Base-by-base conservation (phyloP, 1,140 invertebrate species). In the Drosophila punjabiensis region DNA sequence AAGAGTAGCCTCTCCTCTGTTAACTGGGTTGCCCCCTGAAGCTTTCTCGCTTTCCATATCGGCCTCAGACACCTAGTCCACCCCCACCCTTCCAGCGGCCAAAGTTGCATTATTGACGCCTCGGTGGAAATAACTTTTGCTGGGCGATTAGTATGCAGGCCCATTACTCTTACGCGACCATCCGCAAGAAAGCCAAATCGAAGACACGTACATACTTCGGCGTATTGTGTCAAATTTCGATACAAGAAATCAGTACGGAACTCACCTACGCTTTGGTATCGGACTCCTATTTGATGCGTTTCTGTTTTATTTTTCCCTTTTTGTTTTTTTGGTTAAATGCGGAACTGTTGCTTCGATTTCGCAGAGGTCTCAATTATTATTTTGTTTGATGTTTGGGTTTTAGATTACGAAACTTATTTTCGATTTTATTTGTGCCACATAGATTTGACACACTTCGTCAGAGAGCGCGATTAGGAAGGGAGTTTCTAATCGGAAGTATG, bases 211-310 rank as follows among this genome's bases (percentile, higher is more conserved):
- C 86, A 90, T 90, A 71, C 79, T 90, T 90, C 53, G 67, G 50
- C 86, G 86, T 90, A 82, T 90, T 90, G 86, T 90, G 82, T 85
- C 86, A 86, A 90, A 86, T 90, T 90, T 90, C 87, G 86, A 90
- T 90, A 78, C 86, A 90, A 82, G 86, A 90, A 90, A 90, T 90
- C 87, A 90, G 86, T 90, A 90, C 86, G 87, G 87, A 90, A 90
- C 86, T 90, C 61, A 73, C 70, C 86, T 88, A 89, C 81, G 75
- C 53, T 67, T 80, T 77, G 79, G 76, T 89, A 89, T 89, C 76
- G 70, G 70, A 68, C 73, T 73, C 73, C 62, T n/a, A 64, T 74
- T 65, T 62, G 55, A 82, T 85, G 39, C 18, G 65, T 62, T 59
- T 77, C 52, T 16, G n/a, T 43, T 48, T 45, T 13, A 35, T 32